These are phyloP conservation scores for Elephas maximus DNA, from an alignment of 2,113 vertebrate genomes.

Conservation along the genomic window DNA sequence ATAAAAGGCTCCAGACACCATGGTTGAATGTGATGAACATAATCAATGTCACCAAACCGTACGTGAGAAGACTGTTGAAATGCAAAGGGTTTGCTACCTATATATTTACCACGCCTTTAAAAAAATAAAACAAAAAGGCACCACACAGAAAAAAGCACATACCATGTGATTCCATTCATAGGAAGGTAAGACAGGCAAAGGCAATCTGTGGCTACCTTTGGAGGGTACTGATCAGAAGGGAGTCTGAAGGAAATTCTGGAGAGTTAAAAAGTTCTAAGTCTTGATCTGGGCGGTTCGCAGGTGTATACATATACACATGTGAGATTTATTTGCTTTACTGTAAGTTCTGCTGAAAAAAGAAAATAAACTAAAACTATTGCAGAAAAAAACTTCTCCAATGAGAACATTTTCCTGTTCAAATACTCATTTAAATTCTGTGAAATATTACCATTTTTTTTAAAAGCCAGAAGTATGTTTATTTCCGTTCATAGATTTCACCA, in stretches of 20 bases:
- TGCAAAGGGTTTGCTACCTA: not conserved
- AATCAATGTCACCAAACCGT: no score
- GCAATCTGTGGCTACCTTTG: not conserved
- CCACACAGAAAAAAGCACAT: not conserved
- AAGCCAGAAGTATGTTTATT: not conserved
- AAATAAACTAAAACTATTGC: not conserved
- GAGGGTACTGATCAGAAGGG: no score
- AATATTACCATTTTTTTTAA: not conserved
- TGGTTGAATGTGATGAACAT: not conserved
- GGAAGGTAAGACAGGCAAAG: not conserved
- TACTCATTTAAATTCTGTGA: not conserved
- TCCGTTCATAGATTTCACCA: not conserved
- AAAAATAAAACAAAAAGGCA: not conserved
- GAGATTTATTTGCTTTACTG: not conserved
- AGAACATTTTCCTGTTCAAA: not conserved
- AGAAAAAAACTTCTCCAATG: not conserved
- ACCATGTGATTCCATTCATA: not conserved
- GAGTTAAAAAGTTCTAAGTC: not conserved
- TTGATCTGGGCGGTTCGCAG: not conserved
- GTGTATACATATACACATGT: fast-evolving
- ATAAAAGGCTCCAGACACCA: not conserved
- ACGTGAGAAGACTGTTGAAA: not conserved
- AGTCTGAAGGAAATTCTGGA: not conserved
- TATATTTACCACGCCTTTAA: not conserved
- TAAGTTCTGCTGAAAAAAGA: not conserved